Conservation (phyloP, 2,113 vertebrate species). For the Pimephales promelas region DNA sequence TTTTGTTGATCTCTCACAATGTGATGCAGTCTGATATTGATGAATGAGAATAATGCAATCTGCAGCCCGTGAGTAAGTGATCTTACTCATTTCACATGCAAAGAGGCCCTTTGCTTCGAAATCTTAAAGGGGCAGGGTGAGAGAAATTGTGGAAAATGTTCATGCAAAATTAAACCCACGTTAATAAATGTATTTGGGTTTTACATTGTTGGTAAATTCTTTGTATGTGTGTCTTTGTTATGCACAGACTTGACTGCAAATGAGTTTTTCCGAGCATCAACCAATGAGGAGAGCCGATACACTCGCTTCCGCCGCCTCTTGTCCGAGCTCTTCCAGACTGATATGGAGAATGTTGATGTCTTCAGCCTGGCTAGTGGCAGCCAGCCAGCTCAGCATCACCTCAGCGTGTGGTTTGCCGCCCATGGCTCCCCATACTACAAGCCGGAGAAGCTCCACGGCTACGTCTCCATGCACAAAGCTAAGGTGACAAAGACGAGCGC, state of each 20-base stretch:
- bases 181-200: not conserved
- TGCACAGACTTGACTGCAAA: slow-evolving; percentile 78
- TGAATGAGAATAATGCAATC: not conserved
- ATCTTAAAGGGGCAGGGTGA: not conserved
- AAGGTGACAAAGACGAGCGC: slow-evolving; percentile 71
- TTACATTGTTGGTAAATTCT: not conserved
- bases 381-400: slow-evolving; percentile 58
- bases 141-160: not conserved
- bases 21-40: not conserved
- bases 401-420: slow-evolving; percentile 82
- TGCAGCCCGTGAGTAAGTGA: not conserved
- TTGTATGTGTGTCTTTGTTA: not conserved
- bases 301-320: slow-evolving; percentile 73
- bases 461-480: slow-evolving; percentile 75
- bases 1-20: not conserved
- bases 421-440: slow-evolving; percentile 79
- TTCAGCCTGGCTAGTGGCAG: slow-evolving; percentile 79
- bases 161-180: not conserved
- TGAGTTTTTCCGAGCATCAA: slow-evolving; percentile 75
- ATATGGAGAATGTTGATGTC: slow-evolving; percentile 75
- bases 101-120: not conserved
- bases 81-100: not conserved
- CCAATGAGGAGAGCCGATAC: slow-evolving; percentile 75
- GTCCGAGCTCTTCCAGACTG: slow-evolving; percentile 76
- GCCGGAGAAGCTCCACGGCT: slow-evolving; percentile 84